Evolutionary conservation across 2,797 vertebrate species (phyloP), one percentile per base, ranked within the genome.

Genomic region (Myotis planiceps): DNA sequence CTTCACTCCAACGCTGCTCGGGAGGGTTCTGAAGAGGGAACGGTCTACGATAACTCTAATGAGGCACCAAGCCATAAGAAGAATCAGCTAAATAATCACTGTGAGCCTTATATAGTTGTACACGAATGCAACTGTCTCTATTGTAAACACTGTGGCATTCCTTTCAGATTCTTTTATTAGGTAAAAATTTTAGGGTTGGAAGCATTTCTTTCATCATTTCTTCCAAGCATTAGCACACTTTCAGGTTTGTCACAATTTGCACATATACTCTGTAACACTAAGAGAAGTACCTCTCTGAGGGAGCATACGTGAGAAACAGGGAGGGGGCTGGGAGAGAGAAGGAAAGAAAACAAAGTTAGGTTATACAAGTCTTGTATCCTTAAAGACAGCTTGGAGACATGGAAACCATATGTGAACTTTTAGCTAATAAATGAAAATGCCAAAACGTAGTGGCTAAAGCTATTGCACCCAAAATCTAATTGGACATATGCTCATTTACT

Each of bases 341-440:
- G 95, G 92, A 95, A 97, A 96, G 96, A 98, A 98, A 98, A 97
- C 97, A 98, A 98, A 97, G 94, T 97, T 97, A 97, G 81, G 95
- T 96, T 98, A 97, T 98, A 97, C 97, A 98, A 96, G 96, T 97
- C 94, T 98, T 97, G 94, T 96, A 95, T 98, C 97, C 97, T 98
- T 98, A 97, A 98, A 98, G 97, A 98, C 98, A 98, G 98, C 97
- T 98, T 98, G 96, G 97, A 98, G 98, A 98, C 98, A 98, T 98
- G 98, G 98, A 98, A 99, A 98, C 98, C 99, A 99, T 99, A 99
- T 99, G 98, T 98, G 98, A 98, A 97, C 97, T 98, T 98, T 98
- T 97, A 98, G 97, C 98, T 98, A 98, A 98, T 98, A 99, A 98
- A 99, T 98, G 95, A 97, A 98, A 98, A 98, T 98, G 98, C 98